Evolutionary conservation across 2,797 vertebrate genomes (phyloP), one percentile per base, ranked within the genome.

Genomic region (Pipistrellus pipistrellus): DNA sequence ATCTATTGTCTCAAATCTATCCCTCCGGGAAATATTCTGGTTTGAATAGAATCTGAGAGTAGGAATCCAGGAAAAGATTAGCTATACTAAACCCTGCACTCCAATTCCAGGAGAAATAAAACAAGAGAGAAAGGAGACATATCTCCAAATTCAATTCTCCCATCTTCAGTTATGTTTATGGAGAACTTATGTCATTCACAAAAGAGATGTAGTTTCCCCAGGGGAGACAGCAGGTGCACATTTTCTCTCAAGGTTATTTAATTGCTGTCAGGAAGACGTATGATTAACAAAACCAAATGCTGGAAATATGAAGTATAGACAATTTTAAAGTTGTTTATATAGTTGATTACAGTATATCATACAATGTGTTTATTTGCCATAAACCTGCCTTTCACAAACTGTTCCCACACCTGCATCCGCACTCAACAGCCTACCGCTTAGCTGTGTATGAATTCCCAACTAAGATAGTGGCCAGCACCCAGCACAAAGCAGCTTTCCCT

Each of bases 301-400:
- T 95, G 88, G 90, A 96, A 96, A 96, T 97, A 96, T 87, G 96
- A 97, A 97, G 97, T 96, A 96, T 86, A 97, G 97, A 96, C 95
- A 91, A 95, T 97, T 96, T 97, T 97, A 96, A 97, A 97, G 95
- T 97, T 97, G 97, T 97, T 97, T 97, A 97, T 96, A 76, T 91
- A 96, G 97, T 97, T 96, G 95, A 97, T 97, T 97, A 96, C 95
- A 93, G 55, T 97, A 93, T 97, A 96, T 96, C 96, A 96, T 81
- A 93, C 96, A 91, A 46, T 91, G 91, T 96, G 96, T 97, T 97
- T 95, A 93, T 93, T 95, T 85, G 83, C 95, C 78, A 96, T 97
- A 97, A 97, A 95, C 94, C 95, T 95, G 89, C 85, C 96, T 96
- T 83, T 97, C 93, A 91, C 96, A 97, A 68, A 95, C 96, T 95